Evolutionary conservation across 2,797 vertebrate genomes (phyloP).

Genomic region (Hyperoplus immaculatus): DNA sequence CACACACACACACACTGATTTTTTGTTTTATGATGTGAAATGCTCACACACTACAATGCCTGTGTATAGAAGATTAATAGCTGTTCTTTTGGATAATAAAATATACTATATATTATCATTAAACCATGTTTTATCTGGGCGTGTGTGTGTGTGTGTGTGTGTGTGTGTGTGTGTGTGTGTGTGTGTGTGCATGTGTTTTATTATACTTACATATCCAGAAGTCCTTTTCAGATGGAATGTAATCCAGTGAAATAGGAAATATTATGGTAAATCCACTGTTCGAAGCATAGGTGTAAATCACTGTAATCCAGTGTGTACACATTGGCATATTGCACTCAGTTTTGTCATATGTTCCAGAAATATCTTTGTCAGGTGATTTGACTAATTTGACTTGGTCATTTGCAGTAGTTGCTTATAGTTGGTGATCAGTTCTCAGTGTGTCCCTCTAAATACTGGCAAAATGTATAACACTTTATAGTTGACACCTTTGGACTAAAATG

Average conservation of each 20-base stretch:
- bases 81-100: slow-evolving; percentile 64
- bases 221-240: slow-evolving; percentile 5
- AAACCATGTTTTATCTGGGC: slow-evolving; percentile 47
- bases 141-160: not conserved
- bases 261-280: slow-evolving; percentile 3
- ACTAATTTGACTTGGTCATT: not conserved
- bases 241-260: slow-evolving; percentile 1
- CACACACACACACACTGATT: slow-evolving; percentile 21
- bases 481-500: not conserved
- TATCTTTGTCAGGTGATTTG: not conserved
- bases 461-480: too few relatives aligned
- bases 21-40: slow-evolving; percentile 56
- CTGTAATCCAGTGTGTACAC: slow-evolving; percentile 11
- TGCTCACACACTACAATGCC: slow-evolving; percentile 20
- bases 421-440: not conserved
- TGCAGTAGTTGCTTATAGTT: not conserved
- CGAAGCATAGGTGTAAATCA: slow-evolving; percentile 8
- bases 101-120: slow-evolving; percentile 64
- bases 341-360: not conserved
- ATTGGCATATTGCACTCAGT: not conserved
- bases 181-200: not conserved
- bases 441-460: too few relatives aligned
- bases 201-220: not conserved
- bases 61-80: slow-evolving; percentile 67
- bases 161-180: slow-evolving; percentile 13